phyloP scores from a whole-genome alignment of 2,797 vertebrate genomes.

The Choloepus didactylus region DNA sequence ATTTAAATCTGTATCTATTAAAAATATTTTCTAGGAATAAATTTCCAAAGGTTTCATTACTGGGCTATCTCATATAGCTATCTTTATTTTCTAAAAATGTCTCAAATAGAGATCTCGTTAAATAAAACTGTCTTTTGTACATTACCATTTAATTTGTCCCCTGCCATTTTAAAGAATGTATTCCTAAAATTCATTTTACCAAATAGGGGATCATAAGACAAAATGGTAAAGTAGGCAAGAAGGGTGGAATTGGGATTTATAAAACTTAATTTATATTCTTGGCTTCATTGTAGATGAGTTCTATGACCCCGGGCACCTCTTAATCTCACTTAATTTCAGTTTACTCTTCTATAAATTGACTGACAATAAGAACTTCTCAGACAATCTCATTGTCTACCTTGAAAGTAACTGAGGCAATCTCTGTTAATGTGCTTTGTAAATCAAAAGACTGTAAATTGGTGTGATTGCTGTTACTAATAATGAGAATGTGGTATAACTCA shows the following conservation, averaged over 20 bases:
- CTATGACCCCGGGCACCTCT: neutral
- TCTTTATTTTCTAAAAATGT: neutral
- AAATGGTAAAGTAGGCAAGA: neutral
- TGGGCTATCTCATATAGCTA: neutral
- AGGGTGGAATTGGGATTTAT: neutral
- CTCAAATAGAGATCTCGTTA: neutral
- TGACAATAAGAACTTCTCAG: neutral
- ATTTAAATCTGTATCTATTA: neutral
- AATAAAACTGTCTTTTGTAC: neutral
- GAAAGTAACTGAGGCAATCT: neutral
- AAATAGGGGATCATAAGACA: neutral
- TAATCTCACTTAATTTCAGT: slow-evolving; percentile 38
- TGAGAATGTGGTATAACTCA: neutral
- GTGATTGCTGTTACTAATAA: neutral
- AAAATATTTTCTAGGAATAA: neutral
- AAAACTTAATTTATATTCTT: neutral
- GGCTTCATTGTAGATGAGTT: neutral
- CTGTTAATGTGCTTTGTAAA: slow-evolving; percentile 3
- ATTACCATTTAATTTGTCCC: neutral
- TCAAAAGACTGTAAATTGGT: neutral
- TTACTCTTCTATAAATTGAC: neutral
- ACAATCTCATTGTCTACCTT: neutral
- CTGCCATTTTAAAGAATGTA: neutral
- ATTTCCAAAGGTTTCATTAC: neutral
- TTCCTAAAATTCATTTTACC: neutral